Conservation (phyloP, 2,888 invertebrate species). For the Malachius bipustulatus region DNA sequence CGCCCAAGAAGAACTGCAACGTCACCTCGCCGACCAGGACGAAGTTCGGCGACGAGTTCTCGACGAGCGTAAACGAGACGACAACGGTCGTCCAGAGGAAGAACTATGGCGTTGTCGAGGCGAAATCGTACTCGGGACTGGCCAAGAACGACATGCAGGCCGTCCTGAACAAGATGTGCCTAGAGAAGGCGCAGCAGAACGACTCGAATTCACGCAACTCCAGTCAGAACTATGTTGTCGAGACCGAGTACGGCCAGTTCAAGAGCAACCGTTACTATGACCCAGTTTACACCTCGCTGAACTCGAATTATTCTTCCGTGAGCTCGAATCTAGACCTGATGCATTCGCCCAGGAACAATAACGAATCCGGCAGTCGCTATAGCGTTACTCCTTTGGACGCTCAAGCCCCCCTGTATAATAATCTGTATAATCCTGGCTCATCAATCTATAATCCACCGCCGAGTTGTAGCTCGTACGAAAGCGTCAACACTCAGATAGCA, state of each 20-base stretch:
- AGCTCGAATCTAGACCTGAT: slow-evolving; percentile 3
- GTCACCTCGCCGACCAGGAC: slow-evolving; percentile 2
- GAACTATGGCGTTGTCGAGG: neutral
- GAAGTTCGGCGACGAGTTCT: neutral
- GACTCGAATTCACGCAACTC: slow-evolving; percentile 14
- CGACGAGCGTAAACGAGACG: neutral
- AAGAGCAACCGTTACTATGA: slow-evolving; percentile 29
- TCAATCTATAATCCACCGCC: neutral
- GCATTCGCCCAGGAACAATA: neutral
- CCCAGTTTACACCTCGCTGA: slow-evolving; percentile 24
- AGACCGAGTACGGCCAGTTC: slow-evolving; percentile 28
- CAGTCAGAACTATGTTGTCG: slow-evolving; percentile 17
- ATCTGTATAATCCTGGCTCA: slow-evolving; percentile 12
- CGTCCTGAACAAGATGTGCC: slow-evolving; percentile 42
- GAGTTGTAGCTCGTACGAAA: slow-evolving; percentile 11
- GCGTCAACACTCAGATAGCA: slow-evolving; percentile 19
- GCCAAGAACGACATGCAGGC: slow-evolving; percentile 31
- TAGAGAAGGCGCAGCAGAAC: slow-evolving; percentile 30
- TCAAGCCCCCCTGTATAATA: neutral
- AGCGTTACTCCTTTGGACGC: neutral
- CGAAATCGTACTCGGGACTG: slow-evolving; percentile 3
- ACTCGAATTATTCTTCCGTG: slow-evolving; percentile 9
- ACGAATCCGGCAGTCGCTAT: neutral
- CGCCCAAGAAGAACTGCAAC: slow-evolving; percentile 14
- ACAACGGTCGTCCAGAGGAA: slow-evolving; percentile 6